These are phyloP conservation scores for Lepidochrysops patricia DNA, from an alignment of 2,888 invertebrate genomes.

Conservation along the genomic window DNA sequence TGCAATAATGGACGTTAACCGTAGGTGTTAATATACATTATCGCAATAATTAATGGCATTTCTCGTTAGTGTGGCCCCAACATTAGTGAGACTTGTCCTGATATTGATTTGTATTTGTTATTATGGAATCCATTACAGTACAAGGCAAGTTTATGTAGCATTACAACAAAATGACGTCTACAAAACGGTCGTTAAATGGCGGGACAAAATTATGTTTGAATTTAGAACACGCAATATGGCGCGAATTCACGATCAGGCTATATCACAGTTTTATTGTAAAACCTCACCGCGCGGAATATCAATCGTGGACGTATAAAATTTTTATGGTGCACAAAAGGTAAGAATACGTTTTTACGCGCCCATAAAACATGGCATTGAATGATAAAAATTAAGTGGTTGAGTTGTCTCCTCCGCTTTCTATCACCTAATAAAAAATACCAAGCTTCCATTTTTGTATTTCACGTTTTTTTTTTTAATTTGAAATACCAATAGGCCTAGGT, in stretches of 20 bases:
- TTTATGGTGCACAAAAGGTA: background rate
- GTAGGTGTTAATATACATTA: too few relatives aligned
- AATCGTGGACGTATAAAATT: background rate
- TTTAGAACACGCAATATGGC: background rate
- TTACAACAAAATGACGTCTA: background rate
- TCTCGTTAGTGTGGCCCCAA: too few relatives aligned
- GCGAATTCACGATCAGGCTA: background rate
- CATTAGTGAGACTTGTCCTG: background rate
- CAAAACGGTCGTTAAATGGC: background rate
- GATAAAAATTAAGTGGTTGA: background rate
- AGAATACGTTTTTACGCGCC: background rate
- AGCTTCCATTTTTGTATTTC: too few relatives aligned
- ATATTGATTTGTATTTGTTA: background rate
- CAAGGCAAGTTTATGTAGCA: background rate
- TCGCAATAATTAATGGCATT: too few relatives aligned
- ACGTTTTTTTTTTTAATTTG: too few relatives aligned
- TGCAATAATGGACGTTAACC: too few relatives aligned
- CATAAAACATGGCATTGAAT: background rate
- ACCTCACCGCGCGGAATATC: background rate
- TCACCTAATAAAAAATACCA: too few relatives aligned
- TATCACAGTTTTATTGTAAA: slow-evolving; percentile 6
- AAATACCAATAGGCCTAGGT: too few relatives aligned
- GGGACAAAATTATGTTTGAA: slow-evolving; percentile 6
- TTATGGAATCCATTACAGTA: background rate
- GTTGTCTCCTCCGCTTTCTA: background rate